Percentiles rank a stretch among this genome's conserved stretches.
These are phyloP conservation scores for Eristalis arbustorum DNA, from an alignment of 2,888 invertebrate species.

Conservation along the genomic window DNA sequence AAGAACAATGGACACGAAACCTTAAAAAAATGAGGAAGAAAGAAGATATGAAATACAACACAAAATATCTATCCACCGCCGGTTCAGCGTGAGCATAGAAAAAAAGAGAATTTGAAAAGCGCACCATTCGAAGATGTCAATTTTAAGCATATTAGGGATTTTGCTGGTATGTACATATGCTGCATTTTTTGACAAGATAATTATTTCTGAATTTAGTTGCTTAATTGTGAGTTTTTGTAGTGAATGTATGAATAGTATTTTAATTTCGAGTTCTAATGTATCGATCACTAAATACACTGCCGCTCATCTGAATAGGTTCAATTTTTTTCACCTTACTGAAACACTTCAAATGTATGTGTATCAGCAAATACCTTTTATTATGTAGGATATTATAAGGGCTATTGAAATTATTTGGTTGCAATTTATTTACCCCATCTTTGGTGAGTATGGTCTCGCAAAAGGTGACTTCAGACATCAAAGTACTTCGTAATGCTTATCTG, in stretches of 20 bases:
- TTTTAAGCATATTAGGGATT: background rate
- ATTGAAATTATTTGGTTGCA: background rate
- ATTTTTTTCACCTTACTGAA: too few species aligned
- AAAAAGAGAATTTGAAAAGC: constrained; percentile 4
- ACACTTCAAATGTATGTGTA: too few species aligned
- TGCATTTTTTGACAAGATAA: background rate
- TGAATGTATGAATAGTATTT: background rate
- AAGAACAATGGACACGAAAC: constrained; percentile 64
- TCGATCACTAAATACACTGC: background rate
- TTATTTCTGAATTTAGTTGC: background rate
- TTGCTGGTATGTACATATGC: background rate
- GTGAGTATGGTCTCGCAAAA: too few species aligned
- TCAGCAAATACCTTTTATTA: too few species aligned
- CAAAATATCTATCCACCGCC: constrained; percentile 25
- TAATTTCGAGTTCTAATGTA: background rate
- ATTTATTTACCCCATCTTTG: background rate
- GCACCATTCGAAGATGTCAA: background rate
- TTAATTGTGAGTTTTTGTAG: background rate
- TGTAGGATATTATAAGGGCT: too few species aligned
- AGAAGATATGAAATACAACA: constrained; percentile 42
- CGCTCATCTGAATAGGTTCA: constrained; percentile 1
- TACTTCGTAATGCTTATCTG: too few species aligned
- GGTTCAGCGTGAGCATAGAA: constrained; percentile 31
- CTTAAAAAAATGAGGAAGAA: constrained; percentile 54
- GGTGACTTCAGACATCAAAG: too few species aligned